phyloP scores from a whole-genome alignment of 2,797 vertebrate genomes.

The Myotis daubentonii region DNA sequence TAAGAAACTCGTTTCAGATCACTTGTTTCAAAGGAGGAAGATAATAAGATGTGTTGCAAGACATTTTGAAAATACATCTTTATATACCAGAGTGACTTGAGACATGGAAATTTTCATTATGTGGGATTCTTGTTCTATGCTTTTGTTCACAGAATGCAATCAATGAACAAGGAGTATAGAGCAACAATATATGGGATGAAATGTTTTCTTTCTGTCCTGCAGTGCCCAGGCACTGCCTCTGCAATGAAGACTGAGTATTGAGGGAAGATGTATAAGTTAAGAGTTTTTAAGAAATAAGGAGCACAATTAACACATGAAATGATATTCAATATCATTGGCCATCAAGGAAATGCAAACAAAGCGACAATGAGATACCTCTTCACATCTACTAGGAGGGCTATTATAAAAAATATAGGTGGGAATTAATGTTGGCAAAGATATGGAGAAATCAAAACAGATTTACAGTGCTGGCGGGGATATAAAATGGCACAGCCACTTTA shows the following conservation, averaged over 20 bases:
- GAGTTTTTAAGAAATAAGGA: not conserved
- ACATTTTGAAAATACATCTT: not conserved
- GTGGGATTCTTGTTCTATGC: not conserved
- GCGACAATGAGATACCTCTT: not conserved
- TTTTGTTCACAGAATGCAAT: not conserved
- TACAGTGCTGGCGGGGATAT: not conserved
- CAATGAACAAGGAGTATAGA: not conserved
- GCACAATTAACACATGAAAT: not conserved
- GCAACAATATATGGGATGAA: not conserved
- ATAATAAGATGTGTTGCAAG: not conserved
- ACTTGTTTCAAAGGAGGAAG: not conserved
- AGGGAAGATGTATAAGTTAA: not conserved
- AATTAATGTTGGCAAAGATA: not conserved
- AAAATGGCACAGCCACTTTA: not conserved
- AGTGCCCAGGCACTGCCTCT: not conserved
- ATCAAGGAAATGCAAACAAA: not conserved
- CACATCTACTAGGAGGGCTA: not conserved
- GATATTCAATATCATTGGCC: not conserved
- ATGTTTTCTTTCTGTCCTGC: not conserved
- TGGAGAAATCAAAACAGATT: not conserved
- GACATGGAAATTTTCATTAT: not conserved
- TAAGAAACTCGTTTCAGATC: constrained; percentile 39
- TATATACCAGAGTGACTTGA: not conserved
- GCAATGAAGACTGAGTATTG: not conserved
- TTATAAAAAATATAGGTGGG: not conserved